Percentiles rank a stretch among this genome's conserved stretches.
Evolutionary conservation across 2,113 vertebrate species (phyloP).

Genomic region (Todiramphus chloris): DNA sequence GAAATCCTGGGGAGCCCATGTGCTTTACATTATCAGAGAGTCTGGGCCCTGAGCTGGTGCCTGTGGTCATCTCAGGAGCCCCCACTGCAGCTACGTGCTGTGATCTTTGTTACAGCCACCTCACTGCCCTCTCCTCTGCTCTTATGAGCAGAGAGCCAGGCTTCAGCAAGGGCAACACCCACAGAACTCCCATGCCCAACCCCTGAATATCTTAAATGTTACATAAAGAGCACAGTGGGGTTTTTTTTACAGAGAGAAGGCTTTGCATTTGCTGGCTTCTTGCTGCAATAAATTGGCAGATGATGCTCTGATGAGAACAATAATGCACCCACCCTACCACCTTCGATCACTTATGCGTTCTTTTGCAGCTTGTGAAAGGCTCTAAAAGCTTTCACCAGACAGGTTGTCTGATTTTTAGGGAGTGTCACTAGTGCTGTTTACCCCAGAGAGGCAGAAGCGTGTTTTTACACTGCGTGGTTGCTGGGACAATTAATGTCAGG

Average conservation of each 20-base stretch:
- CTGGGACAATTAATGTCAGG: background rate
- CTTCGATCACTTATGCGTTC: background rate
- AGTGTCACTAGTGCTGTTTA: background rate
- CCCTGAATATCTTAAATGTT: background rate
- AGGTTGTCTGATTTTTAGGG: constrained; percentile 17
- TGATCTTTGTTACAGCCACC: rapidly evolving
- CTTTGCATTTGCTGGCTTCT: background rate
- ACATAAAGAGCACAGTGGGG: background rate
- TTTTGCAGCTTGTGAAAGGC: constrained; percentile 26
- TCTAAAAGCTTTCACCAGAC: constrained; percentile 56
- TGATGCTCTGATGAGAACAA: constrained; percentile 33
- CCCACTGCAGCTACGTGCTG: rapidly evolving
- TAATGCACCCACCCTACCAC: background rate
- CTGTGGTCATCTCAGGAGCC: background rate
- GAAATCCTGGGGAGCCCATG: background rate
- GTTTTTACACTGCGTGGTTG: background rate
- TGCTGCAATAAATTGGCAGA: constrained; percentile 24
- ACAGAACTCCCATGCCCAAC: background rate
- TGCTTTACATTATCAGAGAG: background rate
- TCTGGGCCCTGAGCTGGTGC: background rate
- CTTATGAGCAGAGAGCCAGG: background rate
- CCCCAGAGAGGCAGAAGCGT: background rate
- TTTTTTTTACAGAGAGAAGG: background rate
- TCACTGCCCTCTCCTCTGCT: background rate
- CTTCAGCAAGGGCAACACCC: background rate